A percentile compares a stretch with the other conserved stretches of the same genome.
Conservation (phyloP, 2,888 invertebrate species). For the Leucoptera coffeella region DNA sequence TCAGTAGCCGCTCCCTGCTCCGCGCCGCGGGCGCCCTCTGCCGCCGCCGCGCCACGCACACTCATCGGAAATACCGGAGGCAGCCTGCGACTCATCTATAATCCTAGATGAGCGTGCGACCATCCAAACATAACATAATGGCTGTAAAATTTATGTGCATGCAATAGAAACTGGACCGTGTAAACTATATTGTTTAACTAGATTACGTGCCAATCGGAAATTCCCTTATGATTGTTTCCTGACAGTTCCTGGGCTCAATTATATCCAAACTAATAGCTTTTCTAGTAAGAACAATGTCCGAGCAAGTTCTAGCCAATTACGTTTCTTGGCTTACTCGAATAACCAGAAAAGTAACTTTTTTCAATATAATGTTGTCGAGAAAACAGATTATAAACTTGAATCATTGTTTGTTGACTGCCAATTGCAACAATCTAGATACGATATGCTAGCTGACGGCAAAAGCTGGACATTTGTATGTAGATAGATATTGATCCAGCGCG, state of each 20-base stretch:
- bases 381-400: constrained; percentile 1
- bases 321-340: constrained; percentile 23
- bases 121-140: no score
- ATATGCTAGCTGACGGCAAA: no score
- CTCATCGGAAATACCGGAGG: constrained; percentile 30
- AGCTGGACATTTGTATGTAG: no score
- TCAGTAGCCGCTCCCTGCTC: neutral
- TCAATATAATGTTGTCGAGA: constrained; percentile 18
- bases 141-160: neutral
- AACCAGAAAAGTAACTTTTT: constrained; percentile 32
- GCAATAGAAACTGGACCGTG: no score
- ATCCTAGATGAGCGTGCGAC: no score
- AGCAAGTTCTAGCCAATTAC: constrained; percentile 19
- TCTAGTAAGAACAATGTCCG: constrained; percentile 11
- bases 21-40: neutral
- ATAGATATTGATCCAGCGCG: no score
- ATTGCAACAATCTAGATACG: no score
- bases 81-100: no score
- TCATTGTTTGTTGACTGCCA: constrained; percentile 22
- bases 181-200: no score
- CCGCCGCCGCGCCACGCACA: neutral
- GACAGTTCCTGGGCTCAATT: constrained; percentile 20
- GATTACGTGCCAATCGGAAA: constrained; percentile 44
- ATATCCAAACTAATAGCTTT: constrained; percentile 15
- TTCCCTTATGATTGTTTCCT: constrained; percentile 33